These are phyloP conservation scores for Oncorhynchus clarkii DNA, from an alignment of 2,113 vertebrate species.

Conservation along the genomic window DNA sequence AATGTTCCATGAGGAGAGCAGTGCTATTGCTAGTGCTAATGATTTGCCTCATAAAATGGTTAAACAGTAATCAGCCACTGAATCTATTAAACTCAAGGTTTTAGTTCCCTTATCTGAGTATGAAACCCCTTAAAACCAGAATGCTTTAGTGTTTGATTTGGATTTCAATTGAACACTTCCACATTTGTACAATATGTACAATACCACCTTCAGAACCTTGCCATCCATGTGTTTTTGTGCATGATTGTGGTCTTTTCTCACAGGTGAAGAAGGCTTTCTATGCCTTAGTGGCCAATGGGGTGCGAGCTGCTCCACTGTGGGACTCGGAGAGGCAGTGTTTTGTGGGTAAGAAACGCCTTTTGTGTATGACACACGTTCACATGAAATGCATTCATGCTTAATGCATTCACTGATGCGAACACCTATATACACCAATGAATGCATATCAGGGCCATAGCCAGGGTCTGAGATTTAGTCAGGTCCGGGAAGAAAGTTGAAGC, in stretches of 20 bases:
- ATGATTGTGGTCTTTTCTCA: constrained; percentile 15
- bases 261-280: constrained; percentile 99
- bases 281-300: constrained; percentile 95
- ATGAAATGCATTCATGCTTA: not conserved
- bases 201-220: too few relatives aligned
- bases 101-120: constrained; percentile 14
- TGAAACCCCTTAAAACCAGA: constrained; percentile 21
- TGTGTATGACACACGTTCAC: not conserved
- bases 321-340: constrained; percentile 97
- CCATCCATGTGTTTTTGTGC: not conserved
- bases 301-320: constrained; percentile 95
- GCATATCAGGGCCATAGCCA: not conserved
- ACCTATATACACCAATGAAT: not conserved
- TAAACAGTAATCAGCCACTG: constrained; percentile 67
- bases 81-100: constrained; percentile 21
- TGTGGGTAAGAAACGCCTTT: constrained; percentile 85
- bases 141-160: not conserved
- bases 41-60: constrained; percentile 49
- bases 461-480: too few relatives aligned
- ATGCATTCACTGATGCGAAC: not conserved
- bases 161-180: not conserved
- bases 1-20: constrained; percentile 45
- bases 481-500: too few relatives aligned
- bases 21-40: constrained; percentile 7
- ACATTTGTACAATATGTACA: not conserved